Base-by-base conservation (phyloP, 2,797 vertebrate species). In the Leuciscus waleckii region DNA sequence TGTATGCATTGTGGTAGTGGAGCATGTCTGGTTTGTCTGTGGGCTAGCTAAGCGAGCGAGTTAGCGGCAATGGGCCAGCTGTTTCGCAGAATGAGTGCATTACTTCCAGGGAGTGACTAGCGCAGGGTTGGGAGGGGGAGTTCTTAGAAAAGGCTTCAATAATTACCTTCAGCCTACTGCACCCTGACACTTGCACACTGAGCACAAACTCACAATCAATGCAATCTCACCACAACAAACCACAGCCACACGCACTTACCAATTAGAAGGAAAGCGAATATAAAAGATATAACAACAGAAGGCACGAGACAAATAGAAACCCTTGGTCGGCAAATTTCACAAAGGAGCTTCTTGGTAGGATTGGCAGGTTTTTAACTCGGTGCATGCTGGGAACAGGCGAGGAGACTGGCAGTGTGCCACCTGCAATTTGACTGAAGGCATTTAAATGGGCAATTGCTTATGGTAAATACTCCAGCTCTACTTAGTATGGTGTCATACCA, bases 101-200 rank as follows among this genome's bases (percentile, higher is more conserved):
- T 90, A 91, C 94, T 96, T 96, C 95, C 94, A 91, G 93, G 94
- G 95, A 95, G 93, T 91, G 91, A 79, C 91, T 90, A 92, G 90
- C 58, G 77, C 79, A 67, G 84, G 94, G 94, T 93, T 87, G 92
- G 92, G 95, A 96, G 94, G 93, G 91, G 92, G 92, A 92, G 90
- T 96, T 96, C 95, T 93, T 91, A 95, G 95, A 96, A 96, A 95
- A 94, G 85, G 94, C 94, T 91, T 91, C 80, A 63, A 93, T 95
- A 95, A 96, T 96, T 96, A 95, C 94, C 95, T 95, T 94, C 94
- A 94, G 94, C 94, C 95, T 93, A 94, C 90, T 93, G 92, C 92
- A 90, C 90, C 90, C 93, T 92, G 79, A 88, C 86, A 87, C 87
- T 89, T 82, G 85, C 89, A 85, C 81, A 70, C 74, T 61, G 56